Percentiles rank a stretch among this genome's conserved stretches.
These are phyloP conservation scores for Tachina grossa DNA, from an alignment of 2,888 invertebrate species.

Conservation along the genomic window DNA sequence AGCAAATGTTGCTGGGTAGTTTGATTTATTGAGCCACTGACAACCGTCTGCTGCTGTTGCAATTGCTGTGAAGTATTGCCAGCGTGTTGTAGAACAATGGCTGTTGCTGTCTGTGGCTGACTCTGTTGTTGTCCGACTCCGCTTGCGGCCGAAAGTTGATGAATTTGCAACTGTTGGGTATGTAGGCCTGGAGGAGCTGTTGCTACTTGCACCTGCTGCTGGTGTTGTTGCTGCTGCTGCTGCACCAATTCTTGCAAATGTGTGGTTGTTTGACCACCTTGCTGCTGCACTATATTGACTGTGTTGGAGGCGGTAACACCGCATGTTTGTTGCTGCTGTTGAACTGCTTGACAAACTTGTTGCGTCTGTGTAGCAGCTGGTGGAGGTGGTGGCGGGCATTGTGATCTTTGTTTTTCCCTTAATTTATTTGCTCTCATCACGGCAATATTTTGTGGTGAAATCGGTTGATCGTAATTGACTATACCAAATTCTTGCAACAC, in stretches of 20 bases:
- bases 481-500: conserved; percentile 93
- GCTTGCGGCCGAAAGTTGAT: conserved; percentile 75
- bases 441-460: conserved; percentile 92
- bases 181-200: conserved; percentile 72
- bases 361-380: conserved; percentile 78
- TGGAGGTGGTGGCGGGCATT: conserved; percentile 83
- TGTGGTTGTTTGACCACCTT: conserved; percentile 61
- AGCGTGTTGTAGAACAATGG: conserved; percentile 78
- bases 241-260: conserved; percentile 68
- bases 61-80: conserved; percentile 70
- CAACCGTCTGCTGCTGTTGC: conserved; percentile 69
- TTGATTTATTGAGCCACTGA: conserved; percentile 70
- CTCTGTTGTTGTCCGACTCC: conserved; percentile 59
- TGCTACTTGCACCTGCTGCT: conserved; percentile 72
- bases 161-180: conserved; percentile 79
- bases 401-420: conserved; percentile 89
- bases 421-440: conserved; percentile 92
- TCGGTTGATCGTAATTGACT: conserved; percentile 91
- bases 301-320: conserved; percentile 33
- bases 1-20: conserved; percentile 72
- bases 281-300: conserved; percentile 72
- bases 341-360: conserved; percentile 73
- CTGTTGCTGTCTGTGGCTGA: conserved; percentile 74
- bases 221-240: conserved; percentile 73
- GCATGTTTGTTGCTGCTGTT: conserved; percentile 67